These are phyloP conservation scores for Nannospalax galili DNA, from an alignment of 2,113 vertebrate species.

Conservation along the genomic window DNA sequence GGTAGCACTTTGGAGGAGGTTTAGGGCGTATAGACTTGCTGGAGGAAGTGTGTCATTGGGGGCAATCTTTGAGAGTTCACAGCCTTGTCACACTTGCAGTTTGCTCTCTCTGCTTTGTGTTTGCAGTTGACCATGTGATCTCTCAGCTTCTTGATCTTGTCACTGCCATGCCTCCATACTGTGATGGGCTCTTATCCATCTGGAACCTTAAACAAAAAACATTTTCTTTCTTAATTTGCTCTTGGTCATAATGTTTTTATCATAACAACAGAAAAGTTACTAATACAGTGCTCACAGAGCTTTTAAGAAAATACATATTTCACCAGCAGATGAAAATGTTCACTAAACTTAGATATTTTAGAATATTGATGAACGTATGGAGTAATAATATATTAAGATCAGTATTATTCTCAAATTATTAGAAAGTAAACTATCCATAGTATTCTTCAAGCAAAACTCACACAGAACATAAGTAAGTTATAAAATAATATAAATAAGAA, in stretches of 20 bases:
- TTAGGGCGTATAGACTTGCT: background rate
- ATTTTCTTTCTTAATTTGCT: background rate
- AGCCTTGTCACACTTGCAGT: too few relatives aligned
- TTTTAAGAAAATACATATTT: background rate
- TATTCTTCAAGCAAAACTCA: too few relatives aligned
- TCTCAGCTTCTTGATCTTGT: too few relatives aligned
- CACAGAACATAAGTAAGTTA: slow-evolving; percentile 37
- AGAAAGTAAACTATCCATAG: background rate
- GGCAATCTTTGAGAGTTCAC: too few relatives aligned
- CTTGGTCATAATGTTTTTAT: background rate
- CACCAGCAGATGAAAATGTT: background rate
- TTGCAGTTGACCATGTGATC: background rate
- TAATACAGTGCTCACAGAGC: background rate
- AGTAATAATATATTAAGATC: background rate
- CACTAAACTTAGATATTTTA: background rate
- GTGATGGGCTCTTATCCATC: background rate
- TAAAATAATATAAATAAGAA: slow-evolving; percentile 49
- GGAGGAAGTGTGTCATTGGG: background rate
- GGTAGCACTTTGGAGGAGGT: background rate
- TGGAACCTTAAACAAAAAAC: background rate
- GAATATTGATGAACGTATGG: background rate
- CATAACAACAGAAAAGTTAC: background rate
- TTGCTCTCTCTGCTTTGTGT: background rate
- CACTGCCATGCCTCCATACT: background rate
- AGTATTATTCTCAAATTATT: slow-evolving; percentile 14